Conservation (phyloP, 2,888 invertebrate species). For the Troides helena region DNA sequence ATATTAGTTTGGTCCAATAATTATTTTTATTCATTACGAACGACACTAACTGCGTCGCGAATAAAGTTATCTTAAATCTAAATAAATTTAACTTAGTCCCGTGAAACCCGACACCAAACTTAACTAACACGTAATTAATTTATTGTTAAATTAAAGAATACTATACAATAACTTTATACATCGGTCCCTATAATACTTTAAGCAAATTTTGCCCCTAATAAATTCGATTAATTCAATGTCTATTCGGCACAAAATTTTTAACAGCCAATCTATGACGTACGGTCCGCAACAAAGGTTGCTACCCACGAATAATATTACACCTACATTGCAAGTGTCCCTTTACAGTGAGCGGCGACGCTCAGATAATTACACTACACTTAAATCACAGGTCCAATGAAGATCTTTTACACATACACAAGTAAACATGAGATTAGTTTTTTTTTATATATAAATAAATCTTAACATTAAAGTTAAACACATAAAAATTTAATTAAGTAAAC, state of each 20-base stretch:
- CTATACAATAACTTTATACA: conserved; percentile 47
- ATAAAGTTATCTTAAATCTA: conserved; percentile 40
- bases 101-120: conserved; percentile 57
- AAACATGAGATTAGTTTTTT: neutral
- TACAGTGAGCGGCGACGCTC: conserved; percentile 26
- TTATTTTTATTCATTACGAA: conserved; percentile 45
- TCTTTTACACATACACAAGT: conserved; percentile 18
- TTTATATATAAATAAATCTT: conserved; percentile 2
- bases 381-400: conserved; percentile 26
- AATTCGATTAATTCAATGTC: conserved; percentile 53
- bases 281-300: conserved; percentile 6
- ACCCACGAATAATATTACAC: conserved; percentile 28
- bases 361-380: conserved; percentile 25
- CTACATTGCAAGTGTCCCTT: conserved; percentile 40
- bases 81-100: conserved; percentile 14
- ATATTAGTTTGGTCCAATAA: conserved; percentile 74
- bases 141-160: no score
- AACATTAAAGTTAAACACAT: conserved; percentile 1
- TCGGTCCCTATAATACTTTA: conserved; percentile 56
- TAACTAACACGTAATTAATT: conserved; percentile 42
- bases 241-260: conserved; percentile 77
- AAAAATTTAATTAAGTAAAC: neutral
- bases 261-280: conserved; percentile 30
- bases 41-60: conserved; percentile 65
- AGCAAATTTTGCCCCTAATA: conserved; percentile 74